Evolutionary conservation across 2,113 vertebrate genomes (phyloP).

Genomic region (Scomber scombrus): DNA sequence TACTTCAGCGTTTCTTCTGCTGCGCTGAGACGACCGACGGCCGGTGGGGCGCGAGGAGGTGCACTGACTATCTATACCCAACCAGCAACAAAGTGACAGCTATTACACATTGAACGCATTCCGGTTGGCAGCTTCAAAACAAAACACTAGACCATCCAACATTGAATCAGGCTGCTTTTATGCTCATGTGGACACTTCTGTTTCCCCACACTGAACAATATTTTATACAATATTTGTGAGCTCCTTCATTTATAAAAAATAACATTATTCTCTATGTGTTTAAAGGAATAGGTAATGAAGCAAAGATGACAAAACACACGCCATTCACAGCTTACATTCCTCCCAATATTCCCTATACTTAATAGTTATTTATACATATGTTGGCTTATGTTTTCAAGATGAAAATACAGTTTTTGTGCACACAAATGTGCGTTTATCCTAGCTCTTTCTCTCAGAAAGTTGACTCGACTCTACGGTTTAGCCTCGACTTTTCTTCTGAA

Average conservation of each 20-base stretch:
- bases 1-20: slow-evolving; percentile 39
- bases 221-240: too few relatives aligned
- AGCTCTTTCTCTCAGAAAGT: background rate
- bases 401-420: background rate
- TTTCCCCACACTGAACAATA: background rate
- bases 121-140: slow-evolving; percentile 64
- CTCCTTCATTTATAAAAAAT: too few relatives aligned
- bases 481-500: slow-evolving; percentile 56
- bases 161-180: background rate
- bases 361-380: too few relatives aligned
- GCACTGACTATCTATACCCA: slow-evolving; percentile 45
- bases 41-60: slow-evolving; percentile 62
- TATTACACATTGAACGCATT: background rate
- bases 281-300: too few relatives aligned
- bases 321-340: too few relatives aligned
- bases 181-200: background rate
- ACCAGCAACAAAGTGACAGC: slow-evolving; percentile 13
- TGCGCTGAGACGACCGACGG: slow-evolving; percentile 58
- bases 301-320: too few relatives aligned
- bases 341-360: too few relatives aligned
- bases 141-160: slow-evolving; percentile 20
- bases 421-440: too few relatives aligned
- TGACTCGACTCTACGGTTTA: background rate
- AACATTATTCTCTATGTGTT: too few relatives aligned
- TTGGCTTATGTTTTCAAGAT: too few relatives aligned